A percentile compares a stretch with the other conserved stretches of the same genome.
These are phyloP conservation scores for Ariopsis seemanni DNA, from an alignment of 2,113 vertebrate species.

Conservation along the genomic window DNA sequence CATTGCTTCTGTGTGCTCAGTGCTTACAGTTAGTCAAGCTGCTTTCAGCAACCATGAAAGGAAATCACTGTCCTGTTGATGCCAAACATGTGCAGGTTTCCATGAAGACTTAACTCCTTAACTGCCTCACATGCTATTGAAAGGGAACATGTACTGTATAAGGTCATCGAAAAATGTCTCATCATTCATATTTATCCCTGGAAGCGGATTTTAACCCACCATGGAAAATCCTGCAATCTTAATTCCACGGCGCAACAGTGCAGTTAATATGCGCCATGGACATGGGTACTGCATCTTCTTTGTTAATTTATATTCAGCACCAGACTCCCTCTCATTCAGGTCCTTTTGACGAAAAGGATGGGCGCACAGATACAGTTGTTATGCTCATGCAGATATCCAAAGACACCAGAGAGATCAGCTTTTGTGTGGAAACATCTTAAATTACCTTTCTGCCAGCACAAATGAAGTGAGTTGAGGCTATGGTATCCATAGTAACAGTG, in stretches of 20 bases:
- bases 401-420: conserved; percentile 26
- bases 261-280: background rate
- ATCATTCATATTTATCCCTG: conserved; percentile 15
- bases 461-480: conserved; percentile 60
- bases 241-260: conserved; percentile 26
- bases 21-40: conserved; percentile 22
- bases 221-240: conserved; percentile 27
- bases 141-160: conserved; percentile 11
- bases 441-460: conserved; percentile 57
- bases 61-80: conserved; percentile 27
- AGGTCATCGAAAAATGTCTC: conserved; percentile 12
- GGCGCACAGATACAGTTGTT: conserved; percentile 21
- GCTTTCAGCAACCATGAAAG: conserved; percentile 23
- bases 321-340: conserved; percentile 20
- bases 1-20: conserved; percentile 15
- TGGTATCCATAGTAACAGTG: conserved; percentile 69
- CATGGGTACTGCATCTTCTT: conserved; percentile 29
- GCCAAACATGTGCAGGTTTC: conserved; percentile 38
- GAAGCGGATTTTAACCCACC: conserved; percentile 29
- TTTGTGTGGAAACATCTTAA: conserved; percentile 48
- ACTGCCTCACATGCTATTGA: background rate
- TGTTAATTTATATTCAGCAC: conserved; percentile 9
- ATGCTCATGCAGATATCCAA: conserved; percentile 20
- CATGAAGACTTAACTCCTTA: conserved; percentile 43
- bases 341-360: conserved; percentile 16